Conservation (phyloP, 2,113 vertebrate genomes). For the Chamaetylas fuelleborni region DNA sequence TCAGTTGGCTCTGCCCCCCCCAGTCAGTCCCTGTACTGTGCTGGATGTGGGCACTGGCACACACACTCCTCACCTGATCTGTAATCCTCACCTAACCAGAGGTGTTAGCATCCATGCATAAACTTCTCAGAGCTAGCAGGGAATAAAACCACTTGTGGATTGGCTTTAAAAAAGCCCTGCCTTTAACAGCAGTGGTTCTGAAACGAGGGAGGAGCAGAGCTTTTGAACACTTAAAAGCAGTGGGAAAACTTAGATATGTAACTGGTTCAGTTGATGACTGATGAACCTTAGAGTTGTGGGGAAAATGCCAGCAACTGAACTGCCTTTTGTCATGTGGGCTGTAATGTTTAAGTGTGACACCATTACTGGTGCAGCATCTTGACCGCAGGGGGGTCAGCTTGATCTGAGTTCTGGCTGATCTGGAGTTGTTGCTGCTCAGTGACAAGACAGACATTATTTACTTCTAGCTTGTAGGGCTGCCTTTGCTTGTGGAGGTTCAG, state of each 20-base stretch:
- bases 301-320: not conserved
- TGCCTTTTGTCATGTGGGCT: not conserved
- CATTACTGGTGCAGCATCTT: accelerated
- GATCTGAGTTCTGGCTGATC: not conserved
- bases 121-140: not conserved
- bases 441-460: not conserved
- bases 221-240: not conserved
- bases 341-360: accelerated
- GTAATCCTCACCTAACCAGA: not conserved
- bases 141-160: not conserved
- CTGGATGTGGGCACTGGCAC: not conserved
- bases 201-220: not conserved
- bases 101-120: not conserved
- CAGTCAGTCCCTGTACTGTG: not conserved
- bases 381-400: not conserved
- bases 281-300: not conserved
- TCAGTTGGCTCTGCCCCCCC: conserved; percentile 56
- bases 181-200: not conserved
- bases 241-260: conserved; percentile 36
- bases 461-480: not conserved
- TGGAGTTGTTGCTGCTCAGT: not conserved
- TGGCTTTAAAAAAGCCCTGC: not conserved
- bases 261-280: not conserved
- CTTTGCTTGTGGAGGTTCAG: not conserved
- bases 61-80: not conserved